Conservation (phyloP, 2,888 invertebrate genomes). For the Cheilosia vernalis region DNA sequence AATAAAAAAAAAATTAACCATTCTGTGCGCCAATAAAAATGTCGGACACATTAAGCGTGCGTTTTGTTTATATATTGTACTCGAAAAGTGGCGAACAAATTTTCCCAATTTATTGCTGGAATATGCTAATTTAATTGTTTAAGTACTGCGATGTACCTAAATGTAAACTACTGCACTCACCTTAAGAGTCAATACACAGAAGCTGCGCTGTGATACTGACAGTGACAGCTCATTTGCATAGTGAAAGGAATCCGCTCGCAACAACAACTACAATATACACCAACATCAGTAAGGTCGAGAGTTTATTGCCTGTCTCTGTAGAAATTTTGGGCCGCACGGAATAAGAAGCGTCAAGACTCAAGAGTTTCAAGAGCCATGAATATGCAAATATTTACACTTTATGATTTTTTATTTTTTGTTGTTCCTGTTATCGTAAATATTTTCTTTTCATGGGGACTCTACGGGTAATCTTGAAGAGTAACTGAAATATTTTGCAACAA, state of each 20-base stretch:
- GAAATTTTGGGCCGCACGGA: slow-evolving; percentile 14
- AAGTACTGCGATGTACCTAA: slow-evolving; percentile 10
- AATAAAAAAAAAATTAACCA: neutral
- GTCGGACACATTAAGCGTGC: neutral
- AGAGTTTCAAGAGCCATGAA: slow-evolving; percentile 15
- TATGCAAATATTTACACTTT: slow-evolving; percentile 22
- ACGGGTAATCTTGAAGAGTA: neutral
- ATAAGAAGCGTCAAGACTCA: slow-evolving; percentile 8
- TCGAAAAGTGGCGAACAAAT: slow-evolving; percentile 29
- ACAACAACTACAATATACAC: neutral
- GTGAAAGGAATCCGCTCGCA: slow-evolving; percentile 42
- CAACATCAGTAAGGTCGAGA: slow-evolving; percentile 28
- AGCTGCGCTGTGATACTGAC: slow-evolving; percentile 15
- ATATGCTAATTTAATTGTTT: slow-evolving; percentile 51
- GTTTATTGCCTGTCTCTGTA: slow-evolving; percentile 33
- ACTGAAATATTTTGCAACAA: neutral
- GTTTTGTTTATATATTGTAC: slow-evolving; percentile 1
- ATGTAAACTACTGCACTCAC: slow-evolving; percentile 1
- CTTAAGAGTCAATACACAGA: slow-evolving; percentile 12
- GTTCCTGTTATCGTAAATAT: neutral
- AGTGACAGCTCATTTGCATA: slow-evolving; percentile 40
- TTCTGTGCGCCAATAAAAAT: slow-evolving; percentile 11
- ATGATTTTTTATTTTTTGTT: neutral
- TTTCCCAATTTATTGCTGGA: slow-evolving; percentile 36
- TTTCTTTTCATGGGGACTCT: slow-evolving; percentile 1